Conservation (phyloP, 1,140 invertebrate genomes). For the Scaptomyza pallida region DNA sequence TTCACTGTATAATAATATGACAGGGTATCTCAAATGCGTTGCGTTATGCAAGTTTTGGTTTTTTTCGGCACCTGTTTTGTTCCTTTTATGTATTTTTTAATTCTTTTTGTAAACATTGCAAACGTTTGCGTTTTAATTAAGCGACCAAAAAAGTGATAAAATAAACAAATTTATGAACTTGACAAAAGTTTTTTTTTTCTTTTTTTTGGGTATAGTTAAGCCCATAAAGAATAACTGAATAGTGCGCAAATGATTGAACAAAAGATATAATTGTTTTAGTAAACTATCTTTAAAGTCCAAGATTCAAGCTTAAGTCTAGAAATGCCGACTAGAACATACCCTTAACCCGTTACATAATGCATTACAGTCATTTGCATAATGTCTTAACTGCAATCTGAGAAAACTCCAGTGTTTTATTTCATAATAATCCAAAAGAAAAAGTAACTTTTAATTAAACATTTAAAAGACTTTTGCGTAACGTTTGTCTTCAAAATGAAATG, state of each 20-base stretch:
- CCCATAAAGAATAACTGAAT: too few species aligned
- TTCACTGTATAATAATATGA: too few species aligned
- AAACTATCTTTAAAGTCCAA: too few species aligned
- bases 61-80: conserved; percentile 2
- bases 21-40: too few species aligned
- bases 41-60: background rate
- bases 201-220: conserved; percentile 11
- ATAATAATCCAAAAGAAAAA: too few species aligned
- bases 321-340: too few species aligned
- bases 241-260: conserved; percentile 36
- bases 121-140: conserved; percentile 64
- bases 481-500: conserved; percentile 37
- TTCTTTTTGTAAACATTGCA: conserved; percentile 46
- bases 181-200: conserved; percentile 53
- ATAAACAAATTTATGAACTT: conserved; percentile 30
- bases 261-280: background rate
- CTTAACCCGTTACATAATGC: too few species aligned
- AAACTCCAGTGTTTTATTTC: too few species aligned
- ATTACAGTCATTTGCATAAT: too few species aligned
- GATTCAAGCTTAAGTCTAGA: too few species aligned
- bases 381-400: too few species aligned
- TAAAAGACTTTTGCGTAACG: background rate
- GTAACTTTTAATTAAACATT: too few species aligned
- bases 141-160: conserved; percentile 25
- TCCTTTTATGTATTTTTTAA: background rate